These are phyloP conservation scores for Prionailurus bengalensis DNA, from an alignment of 2,113 vertebrate species.

Conservation along the genomic window DNA sequence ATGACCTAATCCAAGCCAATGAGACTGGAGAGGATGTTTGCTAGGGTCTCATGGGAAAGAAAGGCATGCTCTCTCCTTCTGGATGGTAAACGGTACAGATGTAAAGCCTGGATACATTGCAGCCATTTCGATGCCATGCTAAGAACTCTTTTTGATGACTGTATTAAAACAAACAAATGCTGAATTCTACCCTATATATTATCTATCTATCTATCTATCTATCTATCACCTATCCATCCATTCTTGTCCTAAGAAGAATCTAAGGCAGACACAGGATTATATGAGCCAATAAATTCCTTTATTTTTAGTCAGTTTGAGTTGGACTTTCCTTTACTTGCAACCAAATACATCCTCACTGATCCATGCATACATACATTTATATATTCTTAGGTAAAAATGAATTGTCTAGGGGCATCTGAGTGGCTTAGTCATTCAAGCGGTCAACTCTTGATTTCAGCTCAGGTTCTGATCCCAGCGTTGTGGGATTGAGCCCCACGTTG, in stretches of 20 bases:
- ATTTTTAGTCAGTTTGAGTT: slow-evolving; percentile 49
- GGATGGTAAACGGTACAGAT: neutral
- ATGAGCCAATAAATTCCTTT: slow-evolving; percentile 15
- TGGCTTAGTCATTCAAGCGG: too few species aligned
- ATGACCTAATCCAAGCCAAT: neutral
- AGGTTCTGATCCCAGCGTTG: too few species aligned
- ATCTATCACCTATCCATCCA: neutral
- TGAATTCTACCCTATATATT: neutral
- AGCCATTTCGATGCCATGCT: neutral
- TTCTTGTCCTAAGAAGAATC: slow-evolving; percentile 17
- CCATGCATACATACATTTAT: neutral
- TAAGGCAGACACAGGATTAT: neutral
- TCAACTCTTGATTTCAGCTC: too few species aligned
- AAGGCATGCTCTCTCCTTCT: neutral
- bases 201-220: neutral
- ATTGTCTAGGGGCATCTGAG: neutral
- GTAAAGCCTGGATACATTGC: neutral
- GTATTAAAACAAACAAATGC: slow-evolving; percentile 5
- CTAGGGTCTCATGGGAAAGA: neutral
- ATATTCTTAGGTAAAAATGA: neutral
- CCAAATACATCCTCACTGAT: slow-evolving; percentile 19
- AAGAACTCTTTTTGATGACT: neutral
- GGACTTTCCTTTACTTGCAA: slow-evolving; percentile 35
- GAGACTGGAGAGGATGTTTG: neutral
- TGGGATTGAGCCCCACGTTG: too few species aligned